Conservation (phyloP, 2,113 vertebrate species). For the Thomomys bottae region DNA sequence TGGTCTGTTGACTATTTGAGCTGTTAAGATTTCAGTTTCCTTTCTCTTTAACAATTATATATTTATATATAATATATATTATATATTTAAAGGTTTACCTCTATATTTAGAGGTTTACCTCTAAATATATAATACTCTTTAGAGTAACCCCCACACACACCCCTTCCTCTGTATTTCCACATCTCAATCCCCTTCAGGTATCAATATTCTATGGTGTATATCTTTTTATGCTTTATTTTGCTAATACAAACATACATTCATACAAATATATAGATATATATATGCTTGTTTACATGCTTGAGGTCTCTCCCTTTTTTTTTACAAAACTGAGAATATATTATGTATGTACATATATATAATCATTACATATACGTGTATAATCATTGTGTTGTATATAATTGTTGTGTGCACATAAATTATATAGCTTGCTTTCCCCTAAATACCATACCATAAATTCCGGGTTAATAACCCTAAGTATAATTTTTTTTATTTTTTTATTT, state of each 20-base stretch:
- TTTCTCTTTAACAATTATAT: background rate
- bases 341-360: background rate
- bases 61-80: too few relatives aligned
- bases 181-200: background rate
- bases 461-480: background rate
- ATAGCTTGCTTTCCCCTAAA: background rate
- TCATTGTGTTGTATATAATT: too few relatives aligned
- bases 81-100: constrained; percentile 1
- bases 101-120: background rate
- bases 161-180: background rate
- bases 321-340: background rate
- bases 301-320: background rate
- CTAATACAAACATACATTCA: background rate
- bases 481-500: too few relatives aligned
- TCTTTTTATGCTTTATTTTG: background rate
- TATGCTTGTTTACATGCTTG: background rate
- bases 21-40: background rate
- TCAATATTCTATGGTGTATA: background rate
- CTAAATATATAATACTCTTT: too few relatives aligned
- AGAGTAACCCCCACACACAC: background rate
- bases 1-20: background rate
- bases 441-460: background rate
- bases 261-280: background rate
- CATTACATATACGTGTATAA: background rate
- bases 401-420: background rate